Conservation (phyloP, 2,113 vertebrate species). For the Pycnonotus jocosus region DNA sequence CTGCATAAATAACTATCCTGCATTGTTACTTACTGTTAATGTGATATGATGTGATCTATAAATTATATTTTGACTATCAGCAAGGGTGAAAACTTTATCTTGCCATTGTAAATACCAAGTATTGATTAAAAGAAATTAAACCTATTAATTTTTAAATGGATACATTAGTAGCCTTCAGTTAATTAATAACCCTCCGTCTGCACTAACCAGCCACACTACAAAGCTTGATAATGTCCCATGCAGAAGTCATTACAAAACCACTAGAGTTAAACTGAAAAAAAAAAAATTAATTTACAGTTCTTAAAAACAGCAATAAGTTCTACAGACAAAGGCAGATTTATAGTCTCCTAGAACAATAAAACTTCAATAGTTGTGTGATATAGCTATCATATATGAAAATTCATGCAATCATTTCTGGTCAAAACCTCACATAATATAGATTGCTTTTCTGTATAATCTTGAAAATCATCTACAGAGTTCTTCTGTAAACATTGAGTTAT, state of each 20-base stretch:
- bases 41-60: not conserved
- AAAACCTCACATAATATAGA: not conserved
- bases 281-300: not conserved
- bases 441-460: not conserved
- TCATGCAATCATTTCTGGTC: not conserved
- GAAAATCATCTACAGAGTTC: not conserved
- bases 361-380: not conserved
- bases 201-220: not conserved
- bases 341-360: not conserved
- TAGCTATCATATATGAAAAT: not conserved
- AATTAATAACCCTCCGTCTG: not conserved
- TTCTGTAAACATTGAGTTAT: not conserved
- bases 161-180: not conserved
- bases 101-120: not conserved
- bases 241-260: not conserved
- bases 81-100: not conserved
- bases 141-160: not conserved
- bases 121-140: not conserved
- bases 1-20: not conserved
- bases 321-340: not conserved
- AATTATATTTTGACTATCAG: not conserved
- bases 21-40: not conserved
- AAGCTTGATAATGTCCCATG: fast-evolving
- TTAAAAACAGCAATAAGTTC: not conserved
- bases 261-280: not conserved